phyloP scores from a whole-genome alignment of 1,140 invertebrate species.

The Propsilocerus akamusi region DNA sequence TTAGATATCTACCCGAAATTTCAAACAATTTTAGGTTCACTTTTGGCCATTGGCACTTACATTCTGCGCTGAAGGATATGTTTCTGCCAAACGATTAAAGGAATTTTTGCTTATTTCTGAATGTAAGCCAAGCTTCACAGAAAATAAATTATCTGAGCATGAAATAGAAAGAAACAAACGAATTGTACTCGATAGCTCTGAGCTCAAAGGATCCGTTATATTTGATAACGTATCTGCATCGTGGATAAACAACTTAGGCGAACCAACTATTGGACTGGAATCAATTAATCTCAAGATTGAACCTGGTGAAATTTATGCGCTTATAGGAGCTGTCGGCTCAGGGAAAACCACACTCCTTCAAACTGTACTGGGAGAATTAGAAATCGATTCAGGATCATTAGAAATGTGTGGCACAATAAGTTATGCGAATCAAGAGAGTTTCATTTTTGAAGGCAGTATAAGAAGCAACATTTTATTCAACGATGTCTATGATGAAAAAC shows the following conservation, averaged over 20 bases:
- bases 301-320: neutral
- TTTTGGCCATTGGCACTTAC: constrained; percentile 48
- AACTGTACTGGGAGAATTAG: constrained; percentile 49
- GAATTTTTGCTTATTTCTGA: constrained; percentile 28
- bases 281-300: neutral
- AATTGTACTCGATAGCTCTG: neutral
- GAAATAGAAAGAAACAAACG: neutral
- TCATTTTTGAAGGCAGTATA: constrained; percentile 39
- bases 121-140: no score
- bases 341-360: constrained; percentile 35
- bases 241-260: neutral
- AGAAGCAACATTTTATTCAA: constrained; percentile 49
- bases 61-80: constrained; percentile 31
- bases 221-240: neutral
- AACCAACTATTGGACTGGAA: neutral
- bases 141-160: neutral
- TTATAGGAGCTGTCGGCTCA: constrained; percentile 35
- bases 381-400: constrained; percentile 35
- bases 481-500: constrained; percentile 11
- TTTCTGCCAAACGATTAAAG: constrained; percentile 47
- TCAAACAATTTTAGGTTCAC: no score
- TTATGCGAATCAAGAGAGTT: constrained; percentile 58
- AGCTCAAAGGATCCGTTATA: neutral
- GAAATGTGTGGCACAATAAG: constrained; percentile 39
- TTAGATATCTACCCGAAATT: no score